These are phyloP conservation scores for Sinocyclocheilus anshuiensis DNA, from an alignment of 2,113 vertebrate species.

Conservation along the genomic window DNA sequence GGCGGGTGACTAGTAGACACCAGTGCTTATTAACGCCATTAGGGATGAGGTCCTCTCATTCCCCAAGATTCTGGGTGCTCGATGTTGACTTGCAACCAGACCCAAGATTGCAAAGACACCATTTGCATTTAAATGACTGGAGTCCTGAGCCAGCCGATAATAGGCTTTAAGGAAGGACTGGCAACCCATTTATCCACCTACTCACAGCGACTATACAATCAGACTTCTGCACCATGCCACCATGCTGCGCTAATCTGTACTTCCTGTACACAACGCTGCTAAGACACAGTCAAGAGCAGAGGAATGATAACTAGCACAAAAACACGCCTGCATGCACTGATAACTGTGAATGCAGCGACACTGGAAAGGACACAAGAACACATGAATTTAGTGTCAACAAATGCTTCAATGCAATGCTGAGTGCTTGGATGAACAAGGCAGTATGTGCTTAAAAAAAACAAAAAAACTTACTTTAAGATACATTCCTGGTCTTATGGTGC, in stretches of 20 bases:
- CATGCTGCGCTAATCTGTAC: constrained; percentile 69
- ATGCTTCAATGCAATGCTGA: neutral
- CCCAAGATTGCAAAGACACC: constrained; percentile 55
- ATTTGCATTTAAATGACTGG: constrained; percentile 65
- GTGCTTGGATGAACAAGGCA: neutral
- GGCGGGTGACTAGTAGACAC: constrained; percentile 38
- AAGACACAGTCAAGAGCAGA: constrained; percentile 30
- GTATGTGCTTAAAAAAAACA: neutral
- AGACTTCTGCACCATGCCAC: constrained; percentile 57
- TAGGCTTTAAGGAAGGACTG: constrained; percentile 66
- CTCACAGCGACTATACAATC: constrained; percentile 59
- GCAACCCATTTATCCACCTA: constrained; percentile 68
- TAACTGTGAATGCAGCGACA: constrained; percentile 2
- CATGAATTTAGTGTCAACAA: neutral
- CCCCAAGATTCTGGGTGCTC: constrained; percentile 42
- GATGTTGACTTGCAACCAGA: constrained; percentile 49
- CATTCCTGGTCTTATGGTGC: neutral
- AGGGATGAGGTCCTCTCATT: constrained; percentile 41
- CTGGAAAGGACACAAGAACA: constrained; percentile 1
- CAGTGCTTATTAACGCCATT: constrained; percentile 60
- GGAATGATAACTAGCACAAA: neutral
- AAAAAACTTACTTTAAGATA: neutral
- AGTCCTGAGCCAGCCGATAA: constrained; percentile 61
- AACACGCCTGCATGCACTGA: neutral
- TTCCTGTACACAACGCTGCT: constrained; percentile 47